Conservation (phyloP, 2,888 invertebrate species). For the Amphipyra berbera region DNA sequence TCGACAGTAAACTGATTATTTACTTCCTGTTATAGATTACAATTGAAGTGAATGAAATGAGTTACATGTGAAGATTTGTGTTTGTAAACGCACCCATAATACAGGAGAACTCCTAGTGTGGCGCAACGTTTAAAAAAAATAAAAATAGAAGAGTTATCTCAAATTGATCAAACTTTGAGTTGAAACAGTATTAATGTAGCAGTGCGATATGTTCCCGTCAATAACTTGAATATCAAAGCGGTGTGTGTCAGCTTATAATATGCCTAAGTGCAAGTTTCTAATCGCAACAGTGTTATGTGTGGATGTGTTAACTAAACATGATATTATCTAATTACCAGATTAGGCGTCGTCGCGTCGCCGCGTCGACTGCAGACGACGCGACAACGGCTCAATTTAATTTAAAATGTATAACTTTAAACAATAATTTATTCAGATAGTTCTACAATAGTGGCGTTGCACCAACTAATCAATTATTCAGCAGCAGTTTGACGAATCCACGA, state of each 20-base stretch:
- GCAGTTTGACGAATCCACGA: not conserved
- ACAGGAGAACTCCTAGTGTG: too few relatives aligned
- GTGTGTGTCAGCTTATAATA: not conserved
- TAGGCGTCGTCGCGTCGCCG: not conserved
- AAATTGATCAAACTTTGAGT: too few relatives aligned
- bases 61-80: too few relatives aligned
- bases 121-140: too few relatives aligned
- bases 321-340: not conserved
- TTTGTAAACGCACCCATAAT: too few relatives aligned
- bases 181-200: too few relatives aligned
- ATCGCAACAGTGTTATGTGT: not conserved
- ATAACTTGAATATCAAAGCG: slow-evolving; percentile 12
- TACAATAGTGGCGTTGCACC: slow-evolving; percentile 7
- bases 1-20: too few relatives aligned
- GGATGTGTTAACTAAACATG: too few relatives aligned
- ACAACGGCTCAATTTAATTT: not conserved
- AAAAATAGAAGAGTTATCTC: too few relatives aligned
- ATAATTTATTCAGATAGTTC: not conserved
- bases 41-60: too few relatives aligned
- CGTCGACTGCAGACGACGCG: not conserved
- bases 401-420: not conserved
- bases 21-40: too few relatives aligned
- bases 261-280: not conserved
- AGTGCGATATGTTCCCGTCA: not conserved
- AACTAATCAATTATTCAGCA: slow-evolving; percentile 9